A percentile compares a stretch with the other conserved stretches of the same genome.
Evolutionary conservation across 2,888 invertebrate species (phyloP).

Genomic region (Macaria notata): DNA sequence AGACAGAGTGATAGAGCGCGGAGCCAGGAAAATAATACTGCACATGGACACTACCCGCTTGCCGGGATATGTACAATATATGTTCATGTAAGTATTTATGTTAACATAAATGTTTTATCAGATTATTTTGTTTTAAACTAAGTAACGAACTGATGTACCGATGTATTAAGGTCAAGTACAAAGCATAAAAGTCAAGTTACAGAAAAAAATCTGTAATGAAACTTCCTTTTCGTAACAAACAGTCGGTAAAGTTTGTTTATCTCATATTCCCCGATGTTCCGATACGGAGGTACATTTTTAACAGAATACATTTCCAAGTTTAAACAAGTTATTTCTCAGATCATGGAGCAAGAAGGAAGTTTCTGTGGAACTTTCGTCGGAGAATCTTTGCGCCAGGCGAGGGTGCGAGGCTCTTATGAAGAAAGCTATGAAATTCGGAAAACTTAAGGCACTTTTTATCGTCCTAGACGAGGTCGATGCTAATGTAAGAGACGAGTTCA

Average conservation of each 20-base stretch:
- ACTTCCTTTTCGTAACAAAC: constrained; percentile 7
- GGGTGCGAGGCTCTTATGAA: constrained; percentile 46
- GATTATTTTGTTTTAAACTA: no score
- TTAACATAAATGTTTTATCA: no score
- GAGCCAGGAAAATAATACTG: constrained; percentile 42
- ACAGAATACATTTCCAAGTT: constrained; percentile 25
- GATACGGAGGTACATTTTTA: constrained; percentile 22
- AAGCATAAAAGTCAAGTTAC: no score
- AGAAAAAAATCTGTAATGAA: not conserved
- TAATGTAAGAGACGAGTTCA: constrained; percentile 24
- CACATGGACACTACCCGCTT: constrained; percentile 34
- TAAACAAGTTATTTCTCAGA: constrained; percentile 35
- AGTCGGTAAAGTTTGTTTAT: constrained; percentile 18
- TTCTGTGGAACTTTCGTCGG: constrained; percentile 44
- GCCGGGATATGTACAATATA: constrained; percentile 39
- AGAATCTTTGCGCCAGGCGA: constrained; percentile 46
- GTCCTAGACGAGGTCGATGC: constrained; percentile 32
- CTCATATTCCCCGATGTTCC: constrained; percentile 12
- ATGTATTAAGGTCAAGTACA: no score
- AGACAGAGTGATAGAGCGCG: constrained; percentile 40
- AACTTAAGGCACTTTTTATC: constrained; percentile 52
- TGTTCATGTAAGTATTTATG: constrained; percentile 38
- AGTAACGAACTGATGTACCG: no score
- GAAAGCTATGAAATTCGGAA: constrained; percentile 48
- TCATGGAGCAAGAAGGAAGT: constrained; percentile 45